phyloP scores from a whole-genome alignment of 2,113 vertebrate species.

The Butorides virescens region DNA sequence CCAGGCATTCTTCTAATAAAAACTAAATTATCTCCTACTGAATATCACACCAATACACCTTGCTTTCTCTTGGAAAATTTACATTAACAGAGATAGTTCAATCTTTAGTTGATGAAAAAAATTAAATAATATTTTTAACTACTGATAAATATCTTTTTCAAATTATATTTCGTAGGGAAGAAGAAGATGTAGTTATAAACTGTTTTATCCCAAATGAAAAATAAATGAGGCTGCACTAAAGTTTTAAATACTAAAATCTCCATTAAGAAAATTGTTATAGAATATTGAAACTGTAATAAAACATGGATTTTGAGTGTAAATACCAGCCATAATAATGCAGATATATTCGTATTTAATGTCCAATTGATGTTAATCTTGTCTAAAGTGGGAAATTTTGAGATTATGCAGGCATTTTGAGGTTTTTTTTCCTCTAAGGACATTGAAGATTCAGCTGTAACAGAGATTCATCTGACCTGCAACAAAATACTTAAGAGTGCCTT shows the following conservation, averaged over 20 bases:
- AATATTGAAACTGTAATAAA: constrained; percentile 1
- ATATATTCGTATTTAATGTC: not conserved
- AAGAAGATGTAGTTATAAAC: not conserved
- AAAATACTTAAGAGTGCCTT: not conserved
- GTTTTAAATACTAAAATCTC: not conserved
- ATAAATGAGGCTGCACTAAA: not conserved
- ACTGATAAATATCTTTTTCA: not conserved
- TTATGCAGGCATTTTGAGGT: not conserved
- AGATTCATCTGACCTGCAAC: not conserved
- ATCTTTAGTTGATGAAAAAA: not conserved
- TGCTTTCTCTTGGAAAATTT: not conserved
- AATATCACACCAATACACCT: not conserved
- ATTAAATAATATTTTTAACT: not conserved
- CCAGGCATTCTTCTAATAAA: not conserved
- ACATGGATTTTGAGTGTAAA: not conserved
- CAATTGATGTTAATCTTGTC: not conserved
- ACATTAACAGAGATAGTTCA: not conserved
- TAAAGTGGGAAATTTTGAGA: not conserved
- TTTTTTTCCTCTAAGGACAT: not conserved
- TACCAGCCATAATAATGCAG: not conserved
- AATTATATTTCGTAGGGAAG: not conserved
- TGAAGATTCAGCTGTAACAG: not conserved
- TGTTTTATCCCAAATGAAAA: not conserved
- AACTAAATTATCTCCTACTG: not conserved
- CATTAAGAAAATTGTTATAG: not conserved